Evolutionary conservation across 2,113 vertebrate species (phyloP).

Genomic region (Ochotona princeps): DNA sequence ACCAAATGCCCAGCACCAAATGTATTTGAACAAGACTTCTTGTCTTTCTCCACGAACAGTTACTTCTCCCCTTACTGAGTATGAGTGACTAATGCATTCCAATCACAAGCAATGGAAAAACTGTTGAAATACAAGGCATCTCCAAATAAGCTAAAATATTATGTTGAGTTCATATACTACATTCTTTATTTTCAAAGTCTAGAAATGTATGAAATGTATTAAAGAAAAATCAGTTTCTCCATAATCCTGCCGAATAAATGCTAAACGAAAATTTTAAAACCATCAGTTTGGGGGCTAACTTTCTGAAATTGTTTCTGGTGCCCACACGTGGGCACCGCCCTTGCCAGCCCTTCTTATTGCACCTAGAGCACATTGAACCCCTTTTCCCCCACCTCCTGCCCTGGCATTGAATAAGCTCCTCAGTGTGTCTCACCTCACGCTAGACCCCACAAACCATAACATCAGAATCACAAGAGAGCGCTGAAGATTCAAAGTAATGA

Average conservation of each 20-base stretch:
- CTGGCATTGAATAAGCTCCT: not conserved
- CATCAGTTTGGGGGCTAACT: not conserved
- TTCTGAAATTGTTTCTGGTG: not conserved
- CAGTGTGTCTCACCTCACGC: not conserved
- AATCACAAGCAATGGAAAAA: slow-evolving; percentile 11
- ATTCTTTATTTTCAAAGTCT: slow-evolving; percentile 4
- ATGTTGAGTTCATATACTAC: not conserved
- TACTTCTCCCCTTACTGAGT: not conserved
- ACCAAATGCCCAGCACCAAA: too few species aligned
- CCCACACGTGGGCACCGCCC: not conserved
- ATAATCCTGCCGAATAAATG: not conserved
- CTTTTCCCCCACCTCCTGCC: not conserved
- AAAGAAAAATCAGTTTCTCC: not conserved
- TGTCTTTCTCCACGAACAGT: not conserved
- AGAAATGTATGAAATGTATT: not conserved
- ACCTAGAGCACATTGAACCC: not conserved
- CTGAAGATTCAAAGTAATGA: not conserved
- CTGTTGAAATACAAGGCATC: not conserved
- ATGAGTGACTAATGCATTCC: not conserved
- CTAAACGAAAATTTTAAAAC: not conserved
- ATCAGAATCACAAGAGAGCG: not conserved
- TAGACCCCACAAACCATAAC: not conserved
- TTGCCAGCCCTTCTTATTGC: not conserved
- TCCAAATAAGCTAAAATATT: slow-evolving; percentile 6
- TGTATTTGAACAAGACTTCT: not conserved